Conservation (phyloP, 2,797 vertebrate species). For the Sardinella longiceps region DNA sequence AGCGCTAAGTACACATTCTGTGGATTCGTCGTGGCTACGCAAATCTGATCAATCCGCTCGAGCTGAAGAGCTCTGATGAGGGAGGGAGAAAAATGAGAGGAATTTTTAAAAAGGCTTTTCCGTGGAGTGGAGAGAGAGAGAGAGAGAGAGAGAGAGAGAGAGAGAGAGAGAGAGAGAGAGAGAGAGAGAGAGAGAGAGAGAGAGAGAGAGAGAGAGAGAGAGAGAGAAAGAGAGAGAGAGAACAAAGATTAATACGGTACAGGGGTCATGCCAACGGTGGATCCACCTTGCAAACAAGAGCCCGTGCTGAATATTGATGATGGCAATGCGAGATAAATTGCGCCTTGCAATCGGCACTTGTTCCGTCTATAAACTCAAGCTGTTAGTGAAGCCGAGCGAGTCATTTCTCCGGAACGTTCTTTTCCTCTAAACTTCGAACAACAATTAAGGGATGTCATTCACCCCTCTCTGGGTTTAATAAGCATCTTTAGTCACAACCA, state of each 20-base stretch:
- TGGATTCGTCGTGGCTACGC: conserved; percentile 62
- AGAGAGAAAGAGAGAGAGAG: conserved; percentile 33
- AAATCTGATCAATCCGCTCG: conserved; percentile 56
- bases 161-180: conserved; percentile 41
- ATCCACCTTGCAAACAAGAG: background rate
- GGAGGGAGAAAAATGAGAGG: background rate
- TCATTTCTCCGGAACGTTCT: background rate
- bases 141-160: too few relatives aligned
- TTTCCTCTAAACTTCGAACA: background rate
- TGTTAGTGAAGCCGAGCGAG: background rate
- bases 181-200: conserved; percentile 37
- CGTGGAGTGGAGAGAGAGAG: conserved; percentile 46
- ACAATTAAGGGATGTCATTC: conserved; percentile 12
- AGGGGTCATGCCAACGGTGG: conserved; percentile 28
- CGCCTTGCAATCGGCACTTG: background rate
- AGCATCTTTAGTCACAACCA: background rate
- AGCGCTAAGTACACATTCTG: conserved; percentile 46
- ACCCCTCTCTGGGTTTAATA: background rate
- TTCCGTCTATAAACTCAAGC: conserved; percentile 1
- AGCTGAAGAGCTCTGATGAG: background rate
- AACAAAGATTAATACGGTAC: conserved; percentile 65
- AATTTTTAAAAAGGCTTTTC: conserved; percentile 38
- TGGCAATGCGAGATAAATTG: conserved; percentile 1
- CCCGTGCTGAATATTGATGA: background rate
- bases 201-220: too few relatives aligned